A percentile compares a stretch with the other conserved stretches of the same genome.
These are phyloP conservation scores for Eulemur macaco DNA, from an alignment of 2,113 vertebrate genomes.

Conservation along the genomic window DNA sequence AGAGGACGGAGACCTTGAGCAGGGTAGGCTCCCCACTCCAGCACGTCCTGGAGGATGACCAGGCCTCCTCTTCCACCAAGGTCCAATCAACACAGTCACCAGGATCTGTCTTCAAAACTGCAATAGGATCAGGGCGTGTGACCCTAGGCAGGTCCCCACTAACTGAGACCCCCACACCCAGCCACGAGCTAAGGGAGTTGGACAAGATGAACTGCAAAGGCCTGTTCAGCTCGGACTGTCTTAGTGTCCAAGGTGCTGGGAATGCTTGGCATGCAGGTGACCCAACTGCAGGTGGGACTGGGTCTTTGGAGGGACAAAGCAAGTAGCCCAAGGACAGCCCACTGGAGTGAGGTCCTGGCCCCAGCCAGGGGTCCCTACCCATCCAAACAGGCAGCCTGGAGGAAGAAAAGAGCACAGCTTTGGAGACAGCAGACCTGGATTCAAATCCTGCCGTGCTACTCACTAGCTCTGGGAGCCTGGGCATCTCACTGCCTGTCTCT, in stretches of 20 bases:
- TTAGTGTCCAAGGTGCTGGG: background rate
- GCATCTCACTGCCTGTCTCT: background rate
- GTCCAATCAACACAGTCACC: background rate
- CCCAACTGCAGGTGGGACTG: background rate
- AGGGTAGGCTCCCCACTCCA: background rate
- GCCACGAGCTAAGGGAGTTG: background rate
- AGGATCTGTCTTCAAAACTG: background rate
- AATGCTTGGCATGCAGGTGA: background rate
- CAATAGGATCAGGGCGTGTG: background rate
- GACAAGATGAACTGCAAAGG: background rate
- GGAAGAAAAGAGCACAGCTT: background rate
- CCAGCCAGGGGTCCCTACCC: background rate
- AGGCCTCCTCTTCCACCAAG: background rate
- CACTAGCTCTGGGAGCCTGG: background rate
- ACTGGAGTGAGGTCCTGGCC: background rate
- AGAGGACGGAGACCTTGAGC: background rate
- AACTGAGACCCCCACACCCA: background rate
- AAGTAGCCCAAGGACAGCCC: background rate
- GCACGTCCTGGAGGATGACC: accelerated
- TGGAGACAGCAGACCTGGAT: background rate
- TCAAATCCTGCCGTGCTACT: background rate
- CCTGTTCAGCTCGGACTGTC: no score
- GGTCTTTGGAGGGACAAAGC: background rate
- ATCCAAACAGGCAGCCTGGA: background rate
- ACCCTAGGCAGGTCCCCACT: background rate